Percentiles rank a stretch among this genome's conserved stretches.
These are phyloP conservation scores for Druon quercuslanigerum DNA, from an alignment of 1,140 invertebrate species.

Conservation along the genomic window DNA sequence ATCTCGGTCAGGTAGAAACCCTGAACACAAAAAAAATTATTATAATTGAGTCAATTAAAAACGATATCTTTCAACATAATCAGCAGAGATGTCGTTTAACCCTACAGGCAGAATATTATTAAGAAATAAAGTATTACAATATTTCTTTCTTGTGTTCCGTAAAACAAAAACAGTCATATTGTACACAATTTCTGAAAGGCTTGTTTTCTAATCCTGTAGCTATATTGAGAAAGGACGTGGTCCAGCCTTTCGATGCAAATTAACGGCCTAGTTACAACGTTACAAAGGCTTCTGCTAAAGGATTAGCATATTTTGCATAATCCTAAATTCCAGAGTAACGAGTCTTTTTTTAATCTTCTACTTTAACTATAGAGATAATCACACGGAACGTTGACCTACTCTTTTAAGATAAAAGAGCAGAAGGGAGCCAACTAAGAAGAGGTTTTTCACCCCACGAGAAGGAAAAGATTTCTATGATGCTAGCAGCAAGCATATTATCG, in stretches of 20 bases:
- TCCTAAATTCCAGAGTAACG: slow-evolving; percentile 66
- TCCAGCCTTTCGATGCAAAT: slow-evolving; percentile 59
- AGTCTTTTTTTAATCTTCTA: slow-evolving; percentile 55
- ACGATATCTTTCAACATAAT: too few relatives aligned
- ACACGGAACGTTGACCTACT: slow-evolving; percentile 64
- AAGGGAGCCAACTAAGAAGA: slow-evolving; percentile 43
- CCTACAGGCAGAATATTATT: too few relatives aligned
- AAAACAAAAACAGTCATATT: too few relatives aligned
- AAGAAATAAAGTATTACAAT: too few relatives aligned
- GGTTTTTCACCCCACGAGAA: slow-evolving; percentile 31
- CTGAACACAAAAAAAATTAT: too few relatives aligned
- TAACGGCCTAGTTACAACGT: slow-evolving; percentile 55
- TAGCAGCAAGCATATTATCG: slow-evolving; percentile 45
- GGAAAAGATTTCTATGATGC: slow-evolving; percentile 33
- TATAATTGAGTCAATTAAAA: too few relatives aligned
- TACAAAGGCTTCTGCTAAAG: slow-evolving; percentile 45
- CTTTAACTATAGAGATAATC: slow-evolving; percentile 41
- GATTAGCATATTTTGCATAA: slow-evolving; percentile 64
- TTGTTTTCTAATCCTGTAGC: background rate
- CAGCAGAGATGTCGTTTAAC: too few relatives aligned
- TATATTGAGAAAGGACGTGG: slow-evolving; percentile 36
- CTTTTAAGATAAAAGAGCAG: slow-evolving; percentile 55
- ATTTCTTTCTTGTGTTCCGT: too few relatives aligned
- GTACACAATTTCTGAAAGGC: background rate
- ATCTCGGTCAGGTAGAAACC: too few relatives aligned